Base-by-base conservation (phyloP, 2,797 vertebrate genomes). In the Takifugu rubripes region DNA sequence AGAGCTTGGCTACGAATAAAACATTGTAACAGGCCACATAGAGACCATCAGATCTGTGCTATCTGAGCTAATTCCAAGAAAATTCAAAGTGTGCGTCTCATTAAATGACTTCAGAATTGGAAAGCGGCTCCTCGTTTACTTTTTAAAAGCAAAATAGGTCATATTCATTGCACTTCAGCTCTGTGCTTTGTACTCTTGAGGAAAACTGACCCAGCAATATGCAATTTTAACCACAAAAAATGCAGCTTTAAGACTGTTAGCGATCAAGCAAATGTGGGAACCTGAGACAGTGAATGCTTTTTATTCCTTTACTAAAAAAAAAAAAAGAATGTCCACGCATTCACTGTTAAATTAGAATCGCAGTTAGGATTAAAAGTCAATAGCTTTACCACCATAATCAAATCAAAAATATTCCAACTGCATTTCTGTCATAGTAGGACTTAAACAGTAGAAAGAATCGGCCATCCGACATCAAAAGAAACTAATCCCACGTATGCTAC, bases 1-100 rank as follows among this genome's bases (percentile, higher is more conserved):
- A 75, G 66, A 77, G 79, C 62, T 83, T 77, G 78, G 72, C 70
- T 76, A 72, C 74, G 55, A 91, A 91, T 89, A 88, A 92, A 92
- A 74, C 63, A 74, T 4, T 64, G 68, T 68, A 54, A 59, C 51
- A 59, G 71, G 84, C 64, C 77, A 83, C 84, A 84, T 62, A 29
- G 24, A 62, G 53, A 65, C 48, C 26, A 47, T 52, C 51, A 63
- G 44, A 55, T 49, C n/a, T 75, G 56, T 76, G 49, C 5, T 61
- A 64, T 74, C 52, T 74, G 21, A 77, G 33, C 49, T n/a, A 2
- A 25, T 64, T 49, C 55, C 33, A 57, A 47, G 54, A 59, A 68
- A 56, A 60, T 66, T 15, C 51, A 54, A 79, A 56, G 47, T 29
- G 11, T 25, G 26, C 21, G 16, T 7, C 44, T 55, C 44, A 48